These are phyloP conservation scores for Cherax destructor DNA, from an alignment of 1,140 invertebrate species.

Conservation along the genomic window DNA sequence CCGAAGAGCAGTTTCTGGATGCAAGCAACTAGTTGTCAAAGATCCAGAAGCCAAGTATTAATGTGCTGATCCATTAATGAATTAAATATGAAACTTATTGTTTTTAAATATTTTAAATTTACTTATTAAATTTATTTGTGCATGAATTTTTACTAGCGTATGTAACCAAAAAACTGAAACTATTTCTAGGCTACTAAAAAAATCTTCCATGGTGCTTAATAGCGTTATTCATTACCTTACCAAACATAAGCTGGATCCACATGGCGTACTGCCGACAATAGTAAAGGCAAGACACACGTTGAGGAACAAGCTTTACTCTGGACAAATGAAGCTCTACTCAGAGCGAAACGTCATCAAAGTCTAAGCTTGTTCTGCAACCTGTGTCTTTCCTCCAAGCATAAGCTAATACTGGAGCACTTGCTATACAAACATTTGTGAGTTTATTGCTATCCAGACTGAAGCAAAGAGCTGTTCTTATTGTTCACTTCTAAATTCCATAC, in stretches of 20 bases:
- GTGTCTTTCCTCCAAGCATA: not conserved
- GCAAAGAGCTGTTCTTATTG: not conserved
- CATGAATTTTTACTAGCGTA: not conserved
- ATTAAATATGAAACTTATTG: not conserved
- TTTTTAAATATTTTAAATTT: not conserved
- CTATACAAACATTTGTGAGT: not conserved
- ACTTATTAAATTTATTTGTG: not conserved
- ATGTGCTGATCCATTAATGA: not conserved
- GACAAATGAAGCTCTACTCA: too few species aligned
- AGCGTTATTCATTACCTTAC: not conserved
- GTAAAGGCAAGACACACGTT: too few species aligned
- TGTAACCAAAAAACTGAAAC: not conserved
- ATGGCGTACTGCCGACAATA: too few species aligned
- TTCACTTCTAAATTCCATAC: not conserved
- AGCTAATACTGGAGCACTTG: conserved; percentile 4
- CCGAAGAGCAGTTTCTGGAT: not conserved
- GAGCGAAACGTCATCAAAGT: too few species aligned
- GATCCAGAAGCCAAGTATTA: not conserved
- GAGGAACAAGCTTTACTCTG: too few species aligned
- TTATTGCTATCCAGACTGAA: conserved; percentile 3
- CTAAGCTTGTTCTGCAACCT: too few species aligned
- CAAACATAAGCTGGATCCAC: not conserved
- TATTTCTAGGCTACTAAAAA: not conserved
- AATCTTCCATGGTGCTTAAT: not conserved
- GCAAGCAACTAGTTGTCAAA: not conserved